Conservation (phyloP, 2,888 invertebrate genomes). For the Ptycholaimellus sp. region DNA sequence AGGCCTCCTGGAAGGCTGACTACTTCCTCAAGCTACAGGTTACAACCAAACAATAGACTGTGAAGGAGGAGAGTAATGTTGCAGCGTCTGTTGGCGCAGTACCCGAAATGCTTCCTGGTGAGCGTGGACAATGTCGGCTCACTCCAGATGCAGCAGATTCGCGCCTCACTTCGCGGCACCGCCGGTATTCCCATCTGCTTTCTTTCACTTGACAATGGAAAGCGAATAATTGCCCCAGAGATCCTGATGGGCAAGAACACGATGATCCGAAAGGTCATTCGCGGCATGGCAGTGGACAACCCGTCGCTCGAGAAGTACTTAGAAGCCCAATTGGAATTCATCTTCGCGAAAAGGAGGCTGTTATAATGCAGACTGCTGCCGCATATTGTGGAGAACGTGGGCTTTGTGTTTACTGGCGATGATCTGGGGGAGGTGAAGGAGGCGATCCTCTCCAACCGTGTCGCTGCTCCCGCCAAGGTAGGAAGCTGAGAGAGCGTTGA, state of each 20-base stretch:
- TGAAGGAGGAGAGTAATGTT: too few relatives aligned
- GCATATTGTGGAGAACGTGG: conserved; percentile 85
- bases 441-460: conserved; percentile 67
- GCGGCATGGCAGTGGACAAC: conserved; percentile 76
- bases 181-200: too few relatives aligned
- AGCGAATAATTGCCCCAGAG: too few relatives aligned
- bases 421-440: conserved; percentile 77
- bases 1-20: conserved; percentile 1
- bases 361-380: conserved; percentile 51
- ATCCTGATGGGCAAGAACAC: conserved; percentile 94
- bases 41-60: too few relatives aligned
- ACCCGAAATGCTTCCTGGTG: conserved; percentile 91
- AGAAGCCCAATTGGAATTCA: too few relatives aligned
- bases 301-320: conserved; percentile 69
- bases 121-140: conserved; percentile 96
- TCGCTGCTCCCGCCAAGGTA: conserved; percentile 70
- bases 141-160: conserved; percentile 95
- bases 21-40: conserved; percentile 11
- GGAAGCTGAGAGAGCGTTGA: too few relatives aligned
- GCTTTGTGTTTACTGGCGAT: conserved; percentile 87
- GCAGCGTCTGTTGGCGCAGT: conserved; percentile 75
- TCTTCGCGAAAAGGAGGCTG: too few relatives aligned
- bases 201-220: too few relatives aligned
- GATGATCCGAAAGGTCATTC: conserved; percentile 96
- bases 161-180: conserved; percentile 28